Conservation (phyloP, 2,888 invertebrate species). For the Augochlorella aurata region DNA sequence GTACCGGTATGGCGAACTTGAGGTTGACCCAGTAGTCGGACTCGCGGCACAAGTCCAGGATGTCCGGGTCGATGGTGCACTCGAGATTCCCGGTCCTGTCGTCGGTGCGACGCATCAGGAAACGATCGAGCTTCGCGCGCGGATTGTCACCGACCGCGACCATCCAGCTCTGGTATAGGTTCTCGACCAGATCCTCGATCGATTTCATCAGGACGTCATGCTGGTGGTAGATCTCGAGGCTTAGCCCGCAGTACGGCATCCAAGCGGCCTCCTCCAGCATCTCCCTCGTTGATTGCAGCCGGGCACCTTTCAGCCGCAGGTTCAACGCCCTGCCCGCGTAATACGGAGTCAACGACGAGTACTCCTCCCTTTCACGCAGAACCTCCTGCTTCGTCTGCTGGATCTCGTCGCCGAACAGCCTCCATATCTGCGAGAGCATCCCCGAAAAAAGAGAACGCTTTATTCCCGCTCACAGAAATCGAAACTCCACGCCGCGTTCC, state of each 20-base stretch:
- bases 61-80: constrained; percentile 90
- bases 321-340: constrained; percentile 89
- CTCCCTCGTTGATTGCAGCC: constrained; percentile 85
- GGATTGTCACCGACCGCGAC: constrained; percentile 86
- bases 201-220: constrained; percentile 85
- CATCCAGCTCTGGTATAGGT: constrained; percentile 84
- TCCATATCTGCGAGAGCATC: constrained; percentile 84
- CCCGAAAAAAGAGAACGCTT: not conserved
- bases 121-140: constrained; percentile 85
- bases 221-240: constrained; percentile 88
- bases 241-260: constrained; percentile 89
- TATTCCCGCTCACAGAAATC: not conserved
- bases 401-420: constrained; percentile 89
- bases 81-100: constrained; percentile 86
- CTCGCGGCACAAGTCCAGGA: constrained; percentile 88
- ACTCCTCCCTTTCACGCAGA: constrained; percentile 84
- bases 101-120: constrained; percentile 87
- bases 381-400: constrained; percentile 88
- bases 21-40: constrained; percentile 89
- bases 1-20: constrained; percentile 87
- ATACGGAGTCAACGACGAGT: constrained; percentile 87
- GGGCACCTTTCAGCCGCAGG: constrained; percentile 86
- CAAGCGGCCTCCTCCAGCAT: constrained; percentile 89
- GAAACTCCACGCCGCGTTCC: too few species aligned
- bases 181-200: constrained; percentile 84